These are phyloP conservation scores for Gila orcuttii DNA, from an alignment of 2,113 vertebrate species.

Conservation along the genomic window DNA sequence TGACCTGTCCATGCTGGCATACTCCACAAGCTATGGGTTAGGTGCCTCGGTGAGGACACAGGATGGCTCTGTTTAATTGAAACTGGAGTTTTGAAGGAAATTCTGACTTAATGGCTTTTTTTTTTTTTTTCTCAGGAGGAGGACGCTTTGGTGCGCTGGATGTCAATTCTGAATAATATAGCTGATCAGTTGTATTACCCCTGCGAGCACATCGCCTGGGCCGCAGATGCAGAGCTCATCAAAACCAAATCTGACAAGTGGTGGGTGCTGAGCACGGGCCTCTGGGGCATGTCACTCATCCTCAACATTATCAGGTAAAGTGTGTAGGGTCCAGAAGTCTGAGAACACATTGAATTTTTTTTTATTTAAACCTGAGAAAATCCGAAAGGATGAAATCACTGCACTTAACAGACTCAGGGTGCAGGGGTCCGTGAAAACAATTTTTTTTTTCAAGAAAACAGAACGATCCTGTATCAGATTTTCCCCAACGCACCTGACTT, in stretches of 20 bases:
- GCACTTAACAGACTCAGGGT: too few relatives aligned
- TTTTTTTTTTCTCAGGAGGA: constrained; percentile 78
- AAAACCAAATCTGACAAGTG: constrained; percentile 76
- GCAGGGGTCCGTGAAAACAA: too few relatives aligned
- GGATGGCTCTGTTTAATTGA: not conserved
- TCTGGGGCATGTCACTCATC: constrained; percentile 87
- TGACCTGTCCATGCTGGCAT: constrained; percentile 85
- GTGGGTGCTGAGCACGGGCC: constrained; percentile 82
- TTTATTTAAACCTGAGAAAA: too few relatives aligned
- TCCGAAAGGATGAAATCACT: too few relatives aligned
- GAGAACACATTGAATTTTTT: not conserved
- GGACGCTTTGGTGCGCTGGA: constrained; percentile 78
- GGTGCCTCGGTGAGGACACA: constrained; percentile 79
- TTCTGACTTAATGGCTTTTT: not conserved
- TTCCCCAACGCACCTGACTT: too few relatives aligned
- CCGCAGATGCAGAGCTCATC: constrained; percentile 82
- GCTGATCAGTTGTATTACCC: constrained; percentile 96
- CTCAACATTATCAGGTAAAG: constrained; percentile 84
- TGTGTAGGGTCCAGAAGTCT: not conserved
- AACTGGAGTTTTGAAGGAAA: not conserved
- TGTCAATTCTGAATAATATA: constrained; percentile 85
- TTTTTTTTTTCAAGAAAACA: too few relatives aligned
- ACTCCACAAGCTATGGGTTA: constrained; percentile 84
- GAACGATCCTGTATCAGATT: too few relatives aligned
- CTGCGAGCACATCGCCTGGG: constrained; percentile 95